A percentile compares a stretch with the other conserved stretches of the same genome.
These are phyloP conservation scores for Muschampia plurimacula DNA, from an alignment of 2,888 invertebrate species.

Conservation along the genomic window DNA sequence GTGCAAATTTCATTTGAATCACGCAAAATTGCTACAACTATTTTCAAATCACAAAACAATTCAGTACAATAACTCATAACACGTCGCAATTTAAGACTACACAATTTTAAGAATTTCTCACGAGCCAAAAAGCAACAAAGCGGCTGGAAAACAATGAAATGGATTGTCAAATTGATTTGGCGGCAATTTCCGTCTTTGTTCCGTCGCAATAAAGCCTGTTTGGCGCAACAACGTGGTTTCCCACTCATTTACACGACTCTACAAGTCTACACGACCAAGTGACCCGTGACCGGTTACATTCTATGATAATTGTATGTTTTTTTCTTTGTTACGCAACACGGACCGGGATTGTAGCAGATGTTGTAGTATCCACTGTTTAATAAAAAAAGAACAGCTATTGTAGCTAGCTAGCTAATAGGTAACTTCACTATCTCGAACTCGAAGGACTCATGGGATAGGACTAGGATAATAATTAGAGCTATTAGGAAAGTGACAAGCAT, in stretches of 20 bases:
- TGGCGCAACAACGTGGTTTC: conserved; percentile 18
- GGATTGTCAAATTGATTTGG: conserved; percentile 33
- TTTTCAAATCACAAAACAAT: conserved; percentile 26
- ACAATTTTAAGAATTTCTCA: conserved; percentile 27
- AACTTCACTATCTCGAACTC: no score
- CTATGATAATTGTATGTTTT: conserved; percentile 26
- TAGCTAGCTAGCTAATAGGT: no score
- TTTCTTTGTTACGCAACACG: conserved; percentile 18
- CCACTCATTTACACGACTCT: conserved; percentile 26
- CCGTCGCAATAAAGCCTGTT: conserved; percentile 26
- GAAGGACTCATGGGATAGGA: no score
- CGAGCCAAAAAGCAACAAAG: conserved; percentile 23
- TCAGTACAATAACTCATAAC: conserved; percentile 22
- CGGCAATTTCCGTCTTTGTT: conserved; percentile 27
- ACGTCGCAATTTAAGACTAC: conserved; percentile 23
- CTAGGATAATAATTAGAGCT: no score
- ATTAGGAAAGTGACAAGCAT: no score
- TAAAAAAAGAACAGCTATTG: no score
- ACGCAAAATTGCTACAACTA: conserved; percentile 26
- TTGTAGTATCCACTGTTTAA: background rate
- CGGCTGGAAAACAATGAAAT: conserved; percentile 31
- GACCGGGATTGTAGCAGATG: background rate
- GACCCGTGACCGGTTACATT: conserved; percentile 34
- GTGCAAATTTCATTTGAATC: conserved; percentile 17
- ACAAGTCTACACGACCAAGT: conserved; percentile 10